Base-by-base conservation (phyloP, 2,888 invertebrate genomes). In the Diaprepes abbreviatus region DNA sequence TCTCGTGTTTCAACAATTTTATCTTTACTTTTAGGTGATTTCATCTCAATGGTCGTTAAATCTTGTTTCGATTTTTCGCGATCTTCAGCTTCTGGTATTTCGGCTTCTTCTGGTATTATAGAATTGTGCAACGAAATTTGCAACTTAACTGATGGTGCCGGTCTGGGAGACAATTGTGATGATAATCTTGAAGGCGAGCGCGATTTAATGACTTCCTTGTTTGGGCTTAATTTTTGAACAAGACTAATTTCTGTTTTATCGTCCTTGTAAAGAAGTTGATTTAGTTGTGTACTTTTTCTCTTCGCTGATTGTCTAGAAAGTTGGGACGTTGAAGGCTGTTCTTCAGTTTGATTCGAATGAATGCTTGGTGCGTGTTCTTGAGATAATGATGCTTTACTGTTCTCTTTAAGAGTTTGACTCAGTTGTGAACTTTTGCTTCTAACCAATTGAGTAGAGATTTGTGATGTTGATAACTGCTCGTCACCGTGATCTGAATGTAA, bases 211-310 rank as follows among this genome's bases (percentile, higher is more conserved):
- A 36, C 12, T 7, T 10, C 17, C 50, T 63, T 66, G 9, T 43
- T 21, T 16, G 66, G 45, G 19, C 48, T 48, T 40, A 70, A 33
- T 50, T 66, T 66, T 38, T 70, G 69, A 4, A 70, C 69, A 12
- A 72, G 59, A 36, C 54, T 69, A 2, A 72, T 72, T 59, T 72
- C 66, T 14, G 72, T 72, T 48, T 60, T 66, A 4, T 72, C 70
- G 70, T 72, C 69, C 50, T 70, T 72, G 35, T 72, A 72, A 2
- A 72, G 58, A 2, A 72, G 48, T 17, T 70, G 66, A 50, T 72
- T 68, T 3, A 66, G 43, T 17, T 69, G 58, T 2, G 69, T 43
- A 16, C 63, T 64, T 52, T 62, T 50, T 28, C 38, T 6, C 6
- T 52, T 50, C 2, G 48, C 16, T 0, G 48, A 5, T 14, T 50